Base-by-base conservation (phyloP, 2,113 vertebrate species). In the Gila orcuttii region DNA sequence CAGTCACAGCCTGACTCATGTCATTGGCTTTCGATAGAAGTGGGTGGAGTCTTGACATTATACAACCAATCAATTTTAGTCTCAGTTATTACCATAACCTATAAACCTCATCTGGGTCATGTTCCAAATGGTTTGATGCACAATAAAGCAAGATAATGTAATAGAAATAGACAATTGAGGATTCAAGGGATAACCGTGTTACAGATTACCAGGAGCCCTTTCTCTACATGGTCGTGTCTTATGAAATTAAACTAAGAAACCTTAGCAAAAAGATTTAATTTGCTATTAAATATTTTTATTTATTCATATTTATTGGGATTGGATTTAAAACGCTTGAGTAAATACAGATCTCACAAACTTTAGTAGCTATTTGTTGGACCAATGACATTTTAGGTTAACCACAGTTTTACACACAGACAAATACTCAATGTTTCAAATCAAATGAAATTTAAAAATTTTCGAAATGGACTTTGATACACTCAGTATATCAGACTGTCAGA, bases 41-140 rank as follows among this genome's bases (percentile, higher is more conserved):
- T 64, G 59, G n/a, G 79, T 66, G 59, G 79, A 64, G 79, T 62
- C 15, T n/a, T 47, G 17, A 28, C 45, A n/a, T 80, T 80, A 81
- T 47, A 21, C n/a, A 66, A 28, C n/a, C 28, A 25, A 47, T 79
- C 21, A 42, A 79, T 79, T 60, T 60, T 25, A 33, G 42, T 3
- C 39, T 9, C 1, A 11, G 11, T 66, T 64, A 64, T 64, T 21
- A 31, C 1, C 8, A 11, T 80, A 66, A 66, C 39, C 79, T 81
- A 47, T 66, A 81, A 64, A 47, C 15, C 39, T 81, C 59, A 66
- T 64, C 4, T 21, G 78, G 59, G 39, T 47, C 79, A 66, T 47
- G 33, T 79, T 81, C 2, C 79, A 47, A 28, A 66, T 21, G n/a
- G 64, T 64, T n/a, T 25, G 39, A 28, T 31, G 15, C 4, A 45